A percentile compares a stretch with the other conserved stretches of the same genome.
phyloP scores from a whole-genome alignment of 2,888 invertebrate genomes.

The Crioceris asparagi region DNA sequence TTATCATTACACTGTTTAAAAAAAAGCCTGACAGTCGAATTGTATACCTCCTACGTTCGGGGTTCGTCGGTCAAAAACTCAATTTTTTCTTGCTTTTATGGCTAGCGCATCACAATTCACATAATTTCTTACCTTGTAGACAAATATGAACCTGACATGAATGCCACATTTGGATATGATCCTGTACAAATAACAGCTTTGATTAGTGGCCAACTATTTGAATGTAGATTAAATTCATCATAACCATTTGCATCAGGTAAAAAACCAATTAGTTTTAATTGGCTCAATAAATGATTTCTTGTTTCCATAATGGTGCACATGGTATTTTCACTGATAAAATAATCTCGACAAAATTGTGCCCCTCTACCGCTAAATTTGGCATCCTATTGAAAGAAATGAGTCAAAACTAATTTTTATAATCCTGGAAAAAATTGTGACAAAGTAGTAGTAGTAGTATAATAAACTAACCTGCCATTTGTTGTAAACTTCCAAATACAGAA shows the following conservation, averaged over 20 bases:
- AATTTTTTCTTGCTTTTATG: too few species aligned
- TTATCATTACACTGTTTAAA: too few species aligned
- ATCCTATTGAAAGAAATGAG: too few species aligned
- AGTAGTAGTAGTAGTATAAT: too few species aligned
- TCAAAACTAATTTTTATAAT: constrained; percentile 2
- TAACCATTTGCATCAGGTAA: constrained; percentile 58
- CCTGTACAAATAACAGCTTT: constrained; percentile 84
- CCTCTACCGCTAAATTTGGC: constrained; percentile 53
- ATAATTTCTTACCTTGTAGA: constrained; percentile 39
- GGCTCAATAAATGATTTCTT: constrained; percentile 71
- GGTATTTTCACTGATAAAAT: constrained; percentile 66
- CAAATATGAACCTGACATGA: constrained; percentile 18
- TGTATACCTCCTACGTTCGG: too few species aligned
- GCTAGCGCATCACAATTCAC: background rate
- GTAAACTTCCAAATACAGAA: constrained; percentile 73
- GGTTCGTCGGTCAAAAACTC: too few species aligned
- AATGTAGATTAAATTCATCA: constrained; percentile 70
- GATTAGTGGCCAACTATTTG: constrained; percentile 81
- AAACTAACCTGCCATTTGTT: constrained; percentile 47
- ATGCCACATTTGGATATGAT: constrained; percentile 79
- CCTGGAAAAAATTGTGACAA: too few species aligned
- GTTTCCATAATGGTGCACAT: constrained; percentile 88
- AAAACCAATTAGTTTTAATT: constrained; percentile 65
- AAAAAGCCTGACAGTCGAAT: too few species aligned
- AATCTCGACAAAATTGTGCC: constrained; percentile 59